A percentile compares a stretch with the other conserved stretches of the same genome.
Conservation (phyloP, 2,113 vertebrate species). For the Pleuronectes platessa region DNA sequence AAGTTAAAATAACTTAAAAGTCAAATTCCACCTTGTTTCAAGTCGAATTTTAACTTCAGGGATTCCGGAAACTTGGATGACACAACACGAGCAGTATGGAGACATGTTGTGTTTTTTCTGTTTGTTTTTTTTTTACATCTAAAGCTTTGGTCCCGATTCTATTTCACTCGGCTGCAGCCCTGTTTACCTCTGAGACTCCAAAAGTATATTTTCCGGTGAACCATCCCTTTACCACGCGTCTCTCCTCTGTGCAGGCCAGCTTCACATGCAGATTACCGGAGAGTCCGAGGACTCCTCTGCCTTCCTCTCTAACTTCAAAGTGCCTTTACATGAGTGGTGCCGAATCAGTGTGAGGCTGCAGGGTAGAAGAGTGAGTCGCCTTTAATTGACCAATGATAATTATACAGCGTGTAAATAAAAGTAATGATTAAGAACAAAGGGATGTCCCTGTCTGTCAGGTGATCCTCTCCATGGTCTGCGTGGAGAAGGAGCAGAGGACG, state of each 20-base stretch:
- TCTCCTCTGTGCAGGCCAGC: constrained; percentile 62
- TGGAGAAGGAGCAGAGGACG: constrained; percentile 31
- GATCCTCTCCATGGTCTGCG: constrained; percentile 69
- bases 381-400: not conserved
- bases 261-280: constrained; percentile 79
- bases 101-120: too few relatives aligned
- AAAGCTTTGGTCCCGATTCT: too few relatives aligned
- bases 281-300: constrained; percentile 65
- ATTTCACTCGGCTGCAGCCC: too few relatives aligned
- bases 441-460: constrained; percentile 58
- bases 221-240: not conserved
- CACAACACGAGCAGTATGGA: too few relatives aligned
- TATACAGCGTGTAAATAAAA: not conserved
- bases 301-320: constrained; percentile 62
- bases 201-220: too few relatives aligned
- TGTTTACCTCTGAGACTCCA: too few relatives aligned
- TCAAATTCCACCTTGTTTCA: too few relatives aligned
- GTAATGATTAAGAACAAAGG: not conserved
- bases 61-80: too few relatives aligned
- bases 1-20: too few relatives aligned
- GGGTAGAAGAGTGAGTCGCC: constrained; percentile 67
- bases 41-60: too few relatives aligned
- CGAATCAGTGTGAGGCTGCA: constrained; percentile 68
- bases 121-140: too few relatives aligned
- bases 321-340: constrained; percentile 81